Percentiles rank a stretch among this genome's conserved stretches.
Evolutionary conservation across 2,113 vertebrate genomes (phyloP).

Genomic region (Gopherus evgoodei): DNA sequence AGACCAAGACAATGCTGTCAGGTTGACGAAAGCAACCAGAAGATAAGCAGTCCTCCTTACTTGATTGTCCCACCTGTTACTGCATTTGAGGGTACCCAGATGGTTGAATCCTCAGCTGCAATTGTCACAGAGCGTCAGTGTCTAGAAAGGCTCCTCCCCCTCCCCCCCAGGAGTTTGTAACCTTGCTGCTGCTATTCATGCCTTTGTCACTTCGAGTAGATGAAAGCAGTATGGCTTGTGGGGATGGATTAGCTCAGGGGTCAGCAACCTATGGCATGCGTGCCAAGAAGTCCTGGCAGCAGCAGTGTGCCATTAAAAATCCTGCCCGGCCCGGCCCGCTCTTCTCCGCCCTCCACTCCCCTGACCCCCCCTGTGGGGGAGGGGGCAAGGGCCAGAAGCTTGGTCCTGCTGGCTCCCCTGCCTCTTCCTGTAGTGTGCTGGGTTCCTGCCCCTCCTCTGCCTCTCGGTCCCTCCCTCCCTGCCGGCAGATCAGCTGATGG

Average conservation of each 20-base stretch:
- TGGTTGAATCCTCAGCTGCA: fast-evolving
- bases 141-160: fast-evolving
- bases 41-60: not conserved
- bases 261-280: too few relatives aligned
- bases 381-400: too few relatives aligned
- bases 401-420: too few relatives aligned
- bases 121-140: fast-evolving
- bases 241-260: fast-evolving
- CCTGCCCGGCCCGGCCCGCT: too few relatives aligned
- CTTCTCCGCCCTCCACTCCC: too few relatives aligned
- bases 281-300: too few relatives aligned
- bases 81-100: fast-evolving
- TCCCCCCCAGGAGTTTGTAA: not conserved
- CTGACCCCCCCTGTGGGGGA: too few relatives aligned
- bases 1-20: not conserved
- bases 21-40: not conserved
- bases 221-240: fast-evolving
- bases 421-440: too few relatives aligned
- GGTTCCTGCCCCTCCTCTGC: too few relatives aligned
- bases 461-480: too few relatives aligned
- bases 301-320: too few relatives aligned
- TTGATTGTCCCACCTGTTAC: not conserved
- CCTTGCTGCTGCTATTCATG: not conserved
- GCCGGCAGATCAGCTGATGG: too few relatives aligned
- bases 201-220: fast-evolving